Base-by-base conservation (phyloP, 2,888 invertebrate genomes). In the Buathra laborator region DNA sequence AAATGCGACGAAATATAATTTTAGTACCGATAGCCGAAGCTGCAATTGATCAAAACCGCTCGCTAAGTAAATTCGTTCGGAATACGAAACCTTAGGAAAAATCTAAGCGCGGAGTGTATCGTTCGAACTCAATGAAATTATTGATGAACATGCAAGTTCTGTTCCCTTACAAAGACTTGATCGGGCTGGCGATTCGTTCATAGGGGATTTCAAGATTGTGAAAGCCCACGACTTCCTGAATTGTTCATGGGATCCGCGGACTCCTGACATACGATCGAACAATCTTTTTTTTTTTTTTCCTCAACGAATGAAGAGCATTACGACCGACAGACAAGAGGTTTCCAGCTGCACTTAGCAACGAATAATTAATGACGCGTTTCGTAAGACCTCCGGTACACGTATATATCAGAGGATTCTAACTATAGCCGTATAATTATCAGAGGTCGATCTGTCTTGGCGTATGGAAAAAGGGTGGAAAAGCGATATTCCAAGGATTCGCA, bases 61-160 rank as follows among this genome's bases (percentile, higher is more conserved):
- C 12, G 7, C 43, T 59, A n/a, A 19, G 43, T 59, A 29, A 14
- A 6, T 4, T 70, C 19, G 29, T 46, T 44, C 19, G 14, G 19
- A 75, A 24, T n/a, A 29, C 14, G 14, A 32, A 70, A 66, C 14
- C n/a, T 59, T 3, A 5, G 19, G 0, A 16, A 43, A 66, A 81
- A 67, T 48, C 70, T 24, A 24, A 75, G 9, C 37, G 37, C 37
- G 16, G 56, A 29, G 48, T 5, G 19, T 62, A 37, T 44, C 72
- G 66, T 76, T 85, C 75, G 85, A 82, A 76, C 44, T 46, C 56
- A 5, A 16, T 19, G 79, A 67, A 85, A 85, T 82, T 56, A 82
- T 85, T 76, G 82, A 85, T 80, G 82, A 79, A 71, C 53, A 46
- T 53, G 70, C 37, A 32, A 29, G 14, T 24, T 43, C 12, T 16